These are phyloP conservation scores for Anastrepha obliqua DNA, from an alignment of 1,140 invertebrate species.

Conservation along the genomic window DNA sequence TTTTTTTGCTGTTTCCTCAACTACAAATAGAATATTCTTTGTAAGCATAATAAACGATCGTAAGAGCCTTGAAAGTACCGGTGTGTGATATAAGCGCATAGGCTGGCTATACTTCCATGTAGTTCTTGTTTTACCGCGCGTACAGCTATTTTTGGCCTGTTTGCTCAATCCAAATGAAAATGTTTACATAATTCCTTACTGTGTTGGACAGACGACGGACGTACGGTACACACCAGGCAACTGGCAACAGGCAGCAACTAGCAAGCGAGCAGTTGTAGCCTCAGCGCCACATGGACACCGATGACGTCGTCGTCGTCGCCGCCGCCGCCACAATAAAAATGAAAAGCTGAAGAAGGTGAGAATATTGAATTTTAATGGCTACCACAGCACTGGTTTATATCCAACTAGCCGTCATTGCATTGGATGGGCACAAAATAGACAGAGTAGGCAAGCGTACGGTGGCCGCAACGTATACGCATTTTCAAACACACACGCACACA, in stretches of 20 bases:
- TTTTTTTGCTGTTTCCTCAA: conserved; percentile 11
- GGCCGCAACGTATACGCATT: background rate
- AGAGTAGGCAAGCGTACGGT: background rate
- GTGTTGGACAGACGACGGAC: background rate
- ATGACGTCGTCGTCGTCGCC: conserved; percentile 13
- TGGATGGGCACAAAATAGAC: background rate
- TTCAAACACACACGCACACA: background rate
- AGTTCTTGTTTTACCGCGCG: background rate
- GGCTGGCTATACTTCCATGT: background rate
- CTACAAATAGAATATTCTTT: conserved; percentile 11
- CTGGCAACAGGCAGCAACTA: background rate
- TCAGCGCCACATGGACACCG: conserved; percentile 23
- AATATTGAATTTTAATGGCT: conserved; percentile 44
- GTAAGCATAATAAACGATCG: conserved; percentile 11
- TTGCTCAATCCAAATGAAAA: conserved; percentile 46
- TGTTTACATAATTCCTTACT: conserved; percentile 40
- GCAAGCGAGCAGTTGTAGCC: background rate
- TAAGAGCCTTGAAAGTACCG: conserved; percentile 33
- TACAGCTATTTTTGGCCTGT: conserved; percentile 23
- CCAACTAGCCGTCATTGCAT: background rate
- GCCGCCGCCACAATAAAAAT: conserved; percentile 13
- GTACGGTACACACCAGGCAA: background rate
- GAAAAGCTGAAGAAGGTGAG: conserved; percentile 38
- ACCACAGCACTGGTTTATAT: conserved; percentile 9
- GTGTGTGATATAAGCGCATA: background rate